Conservation (phyloP, 2,888 invertebrate genomes). For the Exephanes ischioxanthus region DNA sequence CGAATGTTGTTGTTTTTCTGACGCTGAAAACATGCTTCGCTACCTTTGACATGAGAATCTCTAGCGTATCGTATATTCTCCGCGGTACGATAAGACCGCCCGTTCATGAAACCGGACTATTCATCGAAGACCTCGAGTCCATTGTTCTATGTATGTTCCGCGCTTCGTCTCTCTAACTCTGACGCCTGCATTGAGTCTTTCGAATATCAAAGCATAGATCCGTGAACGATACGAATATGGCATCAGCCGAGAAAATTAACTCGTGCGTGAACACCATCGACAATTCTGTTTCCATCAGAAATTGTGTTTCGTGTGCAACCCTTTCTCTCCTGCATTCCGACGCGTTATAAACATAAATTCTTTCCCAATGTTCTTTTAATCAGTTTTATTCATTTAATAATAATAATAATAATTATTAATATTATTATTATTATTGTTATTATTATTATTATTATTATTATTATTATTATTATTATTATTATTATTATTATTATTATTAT, state of each 20-base stretch:
- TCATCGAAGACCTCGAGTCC: conserved; percentile 32
- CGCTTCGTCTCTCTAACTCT: conserved; percentile 22
- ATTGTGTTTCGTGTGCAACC: not conserved
- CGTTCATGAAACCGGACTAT: conserved; percentile 16
- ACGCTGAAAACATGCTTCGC: not conserved
- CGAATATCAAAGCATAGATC: conserved; percentile 7
- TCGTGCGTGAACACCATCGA: not conserved
- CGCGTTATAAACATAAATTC: not conserved
- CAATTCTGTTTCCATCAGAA: not conserved
- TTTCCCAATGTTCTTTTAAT: too few species aligned
- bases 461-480: too few species aligned
- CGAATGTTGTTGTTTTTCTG: conserved; percentile 3
- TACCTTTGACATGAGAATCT: not conserved
- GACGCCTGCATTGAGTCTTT: not conserved
- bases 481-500: too few species aligned
- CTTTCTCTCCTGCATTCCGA: not conserved
- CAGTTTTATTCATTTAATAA: too few species aligned
- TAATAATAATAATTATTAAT: too few species aligned
- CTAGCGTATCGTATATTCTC: conserved; percentile 10
- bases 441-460: too few species aligned
- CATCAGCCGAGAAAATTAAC: conserved; percentile 20
- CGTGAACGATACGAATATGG: conserved; percentile 7
- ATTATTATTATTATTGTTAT: too few species aligned
- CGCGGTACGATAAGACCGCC: conserved; percentile 20
- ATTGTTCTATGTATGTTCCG: conserved; percentile 36